phyloP scores from a whole-genome alignment of 2,797 vertebrate species.

The Gorsachius magnificus region DNA sequence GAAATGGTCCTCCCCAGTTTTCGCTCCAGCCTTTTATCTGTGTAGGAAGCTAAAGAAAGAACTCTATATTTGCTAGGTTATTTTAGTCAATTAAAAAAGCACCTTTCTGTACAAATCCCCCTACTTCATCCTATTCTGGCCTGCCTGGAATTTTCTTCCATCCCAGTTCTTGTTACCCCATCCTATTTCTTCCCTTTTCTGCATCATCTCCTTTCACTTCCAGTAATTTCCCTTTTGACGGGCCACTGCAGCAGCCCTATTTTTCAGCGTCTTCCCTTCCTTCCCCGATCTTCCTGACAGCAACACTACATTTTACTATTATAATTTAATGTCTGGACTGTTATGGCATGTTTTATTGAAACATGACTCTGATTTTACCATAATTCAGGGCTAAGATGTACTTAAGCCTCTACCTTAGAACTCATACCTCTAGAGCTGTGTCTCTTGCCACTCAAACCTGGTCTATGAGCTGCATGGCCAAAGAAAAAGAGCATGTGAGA shows the following conservation, averaged over 20 bases:
- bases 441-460: background rate
- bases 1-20: background rate
- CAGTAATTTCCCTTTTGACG: background rate
- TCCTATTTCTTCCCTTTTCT: background rate
- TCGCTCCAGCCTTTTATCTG: background rate
- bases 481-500: background rate
- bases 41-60: background rate
- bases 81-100: background rate
- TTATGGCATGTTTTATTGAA: background rate
- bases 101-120: background rate
- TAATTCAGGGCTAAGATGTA: background rate
- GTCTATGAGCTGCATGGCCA: background rate
- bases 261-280: background rate
- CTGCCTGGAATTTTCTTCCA: background rate
- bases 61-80: background rate
- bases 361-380: background rate
- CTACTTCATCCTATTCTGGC: background rate
- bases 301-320: background rate
- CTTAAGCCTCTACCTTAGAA: background rate
- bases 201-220: background rate
- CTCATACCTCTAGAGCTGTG: fast-evolving
- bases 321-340: background rate
- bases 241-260: background rate
- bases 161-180: background rate
- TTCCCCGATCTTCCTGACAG: background rate